Evolutionary conservation across 2,797 vertebrate species (phyloP).

Genomic region (Allobates femoralis): DNA sequence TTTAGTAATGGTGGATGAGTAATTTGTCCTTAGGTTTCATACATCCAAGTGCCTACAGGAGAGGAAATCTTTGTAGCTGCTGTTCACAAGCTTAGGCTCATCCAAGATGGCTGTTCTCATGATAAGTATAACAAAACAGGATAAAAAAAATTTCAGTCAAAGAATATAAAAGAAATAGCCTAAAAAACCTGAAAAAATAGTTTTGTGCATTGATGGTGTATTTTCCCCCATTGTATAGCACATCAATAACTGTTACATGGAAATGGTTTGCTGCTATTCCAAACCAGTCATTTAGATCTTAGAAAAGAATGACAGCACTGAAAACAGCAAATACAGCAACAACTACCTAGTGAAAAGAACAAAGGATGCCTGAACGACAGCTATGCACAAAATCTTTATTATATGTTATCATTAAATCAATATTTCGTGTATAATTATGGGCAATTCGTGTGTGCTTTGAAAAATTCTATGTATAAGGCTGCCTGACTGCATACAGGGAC

Average conservation of each 20-base stretch:
- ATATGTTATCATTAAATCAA: background rate
- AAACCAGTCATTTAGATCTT: background rate
- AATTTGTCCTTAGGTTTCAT: too few species aligned
- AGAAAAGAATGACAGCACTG: background rate
- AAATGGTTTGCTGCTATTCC: background rate
- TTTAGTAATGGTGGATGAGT: too few species aligned
- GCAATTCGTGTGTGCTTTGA: background rate
- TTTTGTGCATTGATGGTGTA: background rate
- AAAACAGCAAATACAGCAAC: background rate
- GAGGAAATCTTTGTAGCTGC: too few species aligned
- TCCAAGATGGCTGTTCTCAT: too few species aligned
- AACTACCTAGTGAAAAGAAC: background rate
- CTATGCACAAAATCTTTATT: background rate
- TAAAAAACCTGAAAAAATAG: background rate
- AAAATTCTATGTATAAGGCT: background rate
- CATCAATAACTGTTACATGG: background rate
- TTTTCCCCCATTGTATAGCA: background rate
- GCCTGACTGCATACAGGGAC: background rate
- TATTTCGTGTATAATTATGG: background rate
- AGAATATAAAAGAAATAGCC: too few species aligned
- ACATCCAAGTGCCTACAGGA: too few species aligned
- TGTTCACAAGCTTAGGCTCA: too few species aligned
- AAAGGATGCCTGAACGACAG: background rate
- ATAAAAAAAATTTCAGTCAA: too few species aligned
- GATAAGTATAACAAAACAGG: too few species aligned